phyloP scores from a whole-genome alignment of 2,888 invertebrate species.

The Ceramica pisi region DNA sequence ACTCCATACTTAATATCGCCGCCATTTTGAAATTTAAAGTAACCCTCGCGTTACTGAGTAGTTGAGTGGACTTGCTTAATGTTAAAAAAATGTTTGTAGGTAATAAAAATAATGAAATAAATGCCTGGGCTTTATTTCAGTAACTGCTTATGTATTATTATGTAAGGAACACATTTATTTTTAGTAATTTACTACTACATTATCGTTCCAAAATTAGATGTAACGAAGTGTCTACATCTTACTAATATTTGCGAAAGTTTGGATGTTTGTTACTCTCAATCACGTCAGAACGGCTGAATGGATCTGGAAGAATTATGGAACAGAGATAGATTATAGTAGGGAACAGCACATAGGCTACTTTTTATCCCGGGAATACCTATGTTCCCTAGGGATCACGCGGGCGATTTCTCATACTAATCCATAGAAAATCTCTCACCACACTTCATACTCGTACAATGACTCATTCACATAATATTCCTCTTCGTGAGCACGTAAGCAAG shows the following conservation, averaged over 20 bases:
- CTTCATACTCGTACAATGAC: neutral
- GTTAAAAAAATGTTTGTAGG: slow-evolving; percentile 28
- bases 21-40: slow-evolving; percentile 54
- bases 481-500: slow-evolving; percentile 19
- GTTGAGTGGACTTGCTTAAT: slow-evolving; percentile 40
- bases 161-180: neutral
- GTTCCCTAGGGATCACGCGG: too few species aligned
- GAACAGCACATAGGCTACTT: too few species aligned
- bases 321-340: too few species aligned
- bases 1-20: slow-evolving; percentile 44
- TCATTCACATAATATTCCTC: slow-evolving; percentile 45
- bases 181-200: neutral
- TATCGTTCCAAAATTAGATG: too few species aligned
- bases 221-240: too few species aligned
- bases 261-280: too few species aligned
- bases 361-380: too few species aligned
- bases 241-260: too few species aligned
- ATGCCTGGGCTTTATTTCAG: slow-evolving; percentile 3
- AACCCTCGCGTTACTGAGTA: slow-evolving; percentile 51
- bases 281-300: too few species aligned
- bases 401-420: neutral
- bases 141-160: neutral
- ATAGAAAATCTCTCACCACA: neutral
- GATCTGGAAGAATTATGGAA: too few species aligned
- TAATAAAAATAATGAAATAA: slow-evolving; percentile 38